These are phyloP conservation scores for Amazona vittata DNA, from an alignment of 2,113 vertebrate species.

Conservation along the genomic window DNA sequence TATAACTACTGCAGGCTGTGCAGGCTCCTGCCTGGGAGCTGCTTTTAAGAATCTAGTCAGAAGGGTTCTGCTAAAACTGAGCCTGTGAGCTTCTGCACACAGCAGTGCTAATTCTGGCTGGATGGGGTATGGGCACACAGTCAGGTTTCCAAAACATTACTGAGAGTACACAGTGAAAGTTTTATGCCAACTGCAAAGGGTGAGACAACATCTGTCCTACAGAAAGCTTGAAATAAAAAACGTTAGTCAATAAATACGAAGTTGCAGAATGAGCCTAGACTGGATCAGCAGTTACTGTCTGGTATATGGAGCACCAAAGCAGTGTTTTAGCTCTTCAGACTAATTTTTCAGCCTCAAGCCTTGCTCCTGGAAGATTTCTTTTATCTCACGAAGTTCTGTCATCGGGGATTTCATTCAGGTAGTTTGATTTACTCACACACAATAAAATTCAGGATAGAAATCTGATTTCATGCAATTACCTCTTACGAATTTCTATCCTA, in stretches of 20 bases:
- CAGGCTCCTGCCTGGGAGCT: not conserved
- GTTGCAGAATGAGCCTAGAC: not conserved
- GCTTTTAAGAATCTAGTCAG: not conserved
- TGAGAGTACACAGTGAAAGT: not conserved
- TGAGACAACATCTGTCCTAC: not conserved
- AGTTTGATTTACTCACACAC: not conserved
- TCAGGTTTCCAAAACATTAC: not conserved
- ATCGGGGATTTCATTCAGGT: not conserved
- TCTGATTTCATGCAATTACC: not conserved
- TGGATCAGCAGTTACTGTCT: not conserved
- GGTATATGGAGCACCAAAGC: not conserved
- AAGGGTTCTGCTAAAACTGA: not conserved
- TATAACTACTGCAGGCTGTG: not conserved
- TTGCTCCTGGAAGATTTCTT: not conserved
- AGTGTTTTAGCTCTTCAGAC: not conserved
- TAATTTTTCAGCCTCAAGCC: not conserved
- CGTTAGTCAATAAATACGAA: not conserved
- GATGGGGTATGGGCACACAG: accelerated
- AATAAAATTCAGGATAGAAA: not conserved
- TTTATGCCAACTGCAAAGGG: not conserved
- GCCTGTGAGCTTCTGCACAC: not conserved
- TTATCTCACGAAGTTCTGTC: not conserved
- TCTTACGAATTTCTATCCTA: not conserved
- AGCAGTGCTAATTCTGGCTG: not conserved
- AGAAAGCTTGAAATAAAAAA: not conserved